Evolutionary conservation across 1,140 invertebrate species (phyloP).

Genomic region (Plodia interpunctella): DNA sequence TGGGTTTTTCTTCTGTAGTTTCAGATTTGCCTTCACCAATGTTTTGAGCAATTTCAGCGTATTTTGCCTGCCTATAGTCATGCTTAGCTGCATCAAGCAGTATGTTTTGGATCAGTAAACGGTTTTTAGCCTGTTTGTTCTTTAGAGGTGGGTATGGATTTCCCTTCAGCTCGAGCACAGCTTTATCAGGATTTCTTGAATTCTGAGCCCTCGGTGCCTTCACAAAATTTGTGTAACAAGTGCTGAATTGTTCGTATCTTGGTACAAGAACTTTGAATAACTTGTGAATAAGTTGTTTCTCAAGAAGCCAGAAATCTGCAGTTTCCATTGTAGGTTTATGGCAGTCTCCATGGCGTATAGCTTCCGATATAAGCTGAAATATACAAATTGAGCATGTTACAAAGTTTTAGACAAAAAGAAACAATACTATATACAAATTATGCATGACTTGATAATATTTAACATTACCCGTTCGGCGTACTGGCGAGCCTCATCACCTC

Average conservation of each 20-base stretch:
- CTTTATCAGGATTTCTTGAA: conserved; percentile 68
- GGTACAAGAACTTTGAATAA: conserved; percentile 95
- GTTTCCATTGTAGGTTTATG: conserved; percentile 92
- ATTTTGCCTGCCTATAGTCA: conserved; percentile 78
- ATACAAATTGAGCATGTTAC: conserved; percentile 27
- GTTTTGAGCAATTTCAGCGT: conserved; percentile 67
- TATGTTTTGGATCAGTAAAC: conserved; percentile 83
- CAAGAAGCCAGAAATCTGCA: conserved; percentile 92
- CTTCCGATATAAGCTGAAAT: conserved; percentile 92
- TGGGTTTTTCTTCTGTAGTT: neutral
- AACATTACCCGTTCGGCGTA: conserved; percentile 89
- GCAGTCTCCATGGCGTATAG: conserved; percentile 89
- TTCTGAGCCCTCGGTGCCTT: conserved; percentile 82
- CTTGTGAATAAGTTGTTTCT: conserved; percentile 94
- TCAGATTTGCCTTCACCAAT: conserved; percentile 41
- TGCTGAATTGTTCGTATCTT: conserved; percentile 83
- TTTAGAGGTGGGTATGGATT: conserved; percentile 81
- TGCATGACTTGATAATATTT: too few species aligned
- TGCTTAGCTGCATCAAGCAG: conserved; percentile 85
- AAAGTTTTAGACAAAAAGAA: too few species aligned
- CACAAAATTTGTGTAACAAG: conserved; percentile 85
- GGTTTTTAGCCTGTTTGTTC: conserved; percentile 77
- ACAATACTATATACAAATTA: too few species aligned
- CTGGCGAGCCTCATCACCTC: conserved; percentile 90
- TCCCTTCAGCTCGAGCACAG: conserved; percentile 89